A percentile compares a stretch with the other conserved stretches of the same genome.
Evolutionary conservation across 1,140 invertebrate species (phyloP).

Genomic region (Dryas iulia): DNA sequence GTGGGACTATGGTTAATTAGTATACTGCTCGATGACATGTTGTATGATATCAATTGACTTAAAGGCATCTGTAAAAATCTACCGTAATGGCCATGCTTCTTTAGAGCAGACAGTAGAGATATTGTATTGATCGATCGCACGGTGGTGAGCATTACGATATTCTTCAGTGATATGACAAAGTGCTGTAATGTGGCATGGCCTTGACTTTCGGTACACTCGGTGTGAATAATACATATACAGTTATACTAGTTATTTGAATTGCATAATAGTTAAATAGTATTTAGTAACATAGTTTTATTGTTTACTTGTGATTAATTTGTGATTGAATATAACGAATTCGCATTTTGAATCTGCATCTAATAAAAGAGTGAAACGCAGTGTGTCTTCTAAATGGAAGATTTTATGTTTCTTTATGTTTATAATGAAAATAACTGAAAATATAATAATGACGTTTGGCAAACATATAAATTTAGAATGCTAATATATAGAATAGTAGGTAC

Average conservation of each 20-base stretch:
- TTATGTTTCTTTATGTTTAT: not conserved
- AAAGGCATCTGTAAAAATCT: constrained; percentile 58
- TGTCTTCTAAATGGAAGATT: constrained; percentile 6
- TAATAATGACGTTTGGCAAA: not conserved
- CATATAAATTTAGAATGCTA: not conserved
- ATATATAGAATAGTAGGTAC: no score
- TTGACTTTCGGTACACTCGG: constrained; percentile 47
- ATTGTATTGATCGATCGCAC: constrained; percentile 49
- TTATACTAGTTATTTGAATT: constrained; percentile 50
- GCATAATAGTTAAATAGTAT: constrained; percentile 59
- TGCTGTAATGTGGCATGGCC: constrained; percentile 68
- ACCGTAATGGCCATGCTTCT: constrained; percentile 63
- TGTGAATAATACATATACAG: constrained; percentile 54
- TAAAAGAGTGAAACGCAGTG: constrained; percentile 22
- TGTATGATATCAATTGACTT: constrained; percentile 57
- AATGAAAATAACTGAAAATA: not conserved
- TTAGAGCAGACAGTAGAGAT: constrained; percentile 59
- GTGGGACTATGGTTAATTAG: constrained; percentile 70
- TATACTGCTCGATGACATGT: constrained; percentile 63
- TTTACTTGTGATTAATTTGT: constrained; percentile 50
- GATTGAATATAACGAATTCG: constrained; percentile 40
- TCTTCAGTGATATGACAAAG: constrained; percentile 43
- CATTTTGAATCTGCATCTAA: constrained; percentile 38
- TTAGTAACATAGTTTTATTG: constrained; percentile 54
- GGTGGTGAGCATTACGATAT: constrained; percentile 48